Conservation (phyloP, 1,140 invertebrate species). For the Acarapis woodi region DNA sequence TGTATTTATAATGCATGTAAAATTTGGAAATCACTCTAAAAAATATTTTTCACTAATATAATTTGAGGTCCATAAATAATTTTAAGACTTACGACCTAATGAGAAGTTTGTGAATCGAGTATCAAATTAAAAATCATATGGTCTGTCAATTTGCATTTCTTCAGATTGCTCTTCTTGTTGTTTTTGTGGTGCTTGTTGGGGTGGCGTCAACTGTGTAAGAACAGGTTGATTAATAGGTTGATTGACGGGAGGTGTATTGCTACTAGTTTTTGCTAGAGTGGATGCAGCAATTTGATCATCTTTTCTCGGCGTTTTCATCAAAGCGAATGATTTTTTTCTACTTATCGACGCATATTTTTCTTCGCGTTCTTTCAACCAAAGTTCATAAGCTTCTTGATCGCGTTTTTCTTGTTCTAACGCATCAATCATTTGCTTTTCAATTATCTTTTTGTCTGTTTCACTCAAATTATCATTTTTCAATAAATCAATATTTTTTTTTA, state of each 20-base stretch:
- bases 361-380: conserved; percentile 37
- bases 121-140: not conserved
- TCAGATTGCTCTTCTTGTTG: not conserved
- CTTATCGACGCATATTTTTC: conserved; percentile 14
- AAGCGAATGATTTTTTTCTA: not conserved
- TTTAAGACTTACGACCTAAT: no score
- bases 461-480: conserved; percentile 26
- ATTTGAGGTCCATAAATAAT: no score
- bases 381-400: conserved; percentile 26
- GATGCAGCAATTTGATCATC: not conserved
- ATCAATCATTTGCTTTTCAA: conserved; percentile 38
- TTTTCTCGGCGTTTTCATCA: not conserved
- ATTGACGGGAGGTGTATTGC: not conserved
- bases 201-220: not conserved
- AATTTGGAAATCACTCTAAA: no score
- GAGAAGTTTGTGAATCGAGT: not conserved
- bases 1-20: no score
- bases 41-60: no score
- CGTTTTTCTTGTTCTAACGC: conserved; percentile 32
- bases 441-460: conserved; percentile 29
- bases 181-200: not conserved
- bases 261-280: not conserved
- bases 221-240: not conserved
- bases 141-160: no score
- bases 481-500: conserved; percentile 29